These are phyloP conservation scores for Sebastes melanostomus DNA, from an alignment of 2,797 vertebrate species.

Conservation along the genomic window DNA sequence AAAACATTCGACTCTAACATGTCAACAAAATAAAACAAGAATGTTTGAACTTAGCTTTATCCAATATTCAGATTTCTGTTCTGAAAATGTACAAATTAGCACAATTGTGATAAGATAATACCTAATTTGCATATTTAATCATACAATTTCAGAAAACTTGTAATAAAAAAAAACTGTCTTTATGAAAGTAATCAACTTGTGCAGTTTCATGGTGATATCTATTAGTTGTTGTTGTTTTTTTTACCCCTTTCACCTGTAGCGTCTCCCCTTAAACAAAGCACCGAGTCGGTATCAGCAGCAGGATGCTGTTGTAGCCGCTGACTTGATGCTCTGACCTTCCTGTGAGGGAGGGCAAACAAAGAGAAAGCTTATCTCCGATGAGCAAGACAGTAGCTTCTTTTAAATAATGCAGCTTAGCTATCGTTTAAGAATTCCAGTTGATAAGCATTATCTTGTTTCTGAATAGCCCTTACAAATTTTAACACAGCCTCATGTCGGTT, in stretches of 20 bases:
- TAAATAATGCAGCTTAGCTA: conserved; percentile 15
- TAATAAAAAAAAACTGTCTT: no score
- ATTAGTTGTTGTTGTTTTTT: not conserved
- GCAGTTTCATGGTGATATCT: no score
- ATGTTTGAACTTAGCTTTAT: not conserved
- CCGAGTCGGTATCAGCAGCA: not conserved
- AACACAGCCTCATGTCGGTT: conserved; percentile 3
- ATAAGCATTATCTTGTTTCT: conserved; percentile 25
- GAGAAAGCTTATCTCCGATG: conserved; percentile 13
- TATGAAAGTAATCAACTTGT: no score
- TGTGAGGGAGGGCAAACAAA: not conserved
- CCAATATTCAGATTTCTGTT: not conserved
- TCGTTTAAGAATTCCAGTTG: conserved; percentile 7
- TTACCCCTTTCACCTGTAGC: not conserved
- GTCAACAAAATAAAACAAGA: not conserved
- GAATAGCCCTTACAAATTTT: conserved; percentile 6
- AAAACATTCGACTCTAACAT: not conserved
- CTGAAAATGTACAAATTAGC: not conserved
- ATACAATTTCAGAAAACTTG: not conserved
- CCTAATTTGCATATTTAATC: not conserved
- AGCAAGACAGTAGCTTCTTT: conserved; percentile 3
- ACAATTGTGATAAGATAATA: not conserved
- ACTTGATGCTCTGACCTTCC: conserved; percentile 21
- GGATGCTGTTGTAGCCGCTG: not conserved
- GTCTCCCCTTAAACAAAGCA: conserved; percentile 8